Conservation (phyloP, 2,888 invertebrate genomes). For the Criorhina ranunculi region DNA sequence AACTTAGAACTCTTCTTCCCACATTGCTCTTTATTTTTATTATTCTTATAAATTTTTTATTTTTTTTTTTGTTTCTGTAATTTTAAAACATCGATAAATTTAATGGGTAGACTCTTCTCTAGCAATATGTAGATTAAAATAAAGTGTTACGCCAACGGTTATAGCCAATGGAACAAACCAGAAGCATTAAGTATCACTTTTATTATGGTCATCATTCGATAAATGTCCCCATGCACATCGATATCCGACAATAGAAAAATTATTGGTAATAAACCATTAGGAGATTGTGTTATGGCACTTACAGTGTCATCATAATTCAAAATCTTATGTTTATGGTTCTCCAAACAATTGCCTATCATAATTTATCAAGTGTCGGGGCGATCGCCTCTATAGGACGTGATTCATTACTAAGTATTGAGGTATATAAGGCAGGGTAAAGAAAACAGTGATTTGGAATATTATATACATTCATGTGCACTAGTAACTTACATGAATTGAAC, state of each 20-base stretch:
- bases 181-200: conserved; percentile 38
- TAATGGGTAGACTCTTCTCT: conserved; percentile 13
- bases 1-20: no score
- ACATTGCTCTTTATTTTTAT: no score
- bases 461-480: conserved; percentile 42
- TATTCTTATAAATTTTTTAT: no score
- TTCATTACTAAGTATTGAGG: conserved; percentile 65
- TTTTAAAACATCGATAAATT: conserved; percentile 6
- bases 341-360: conserved; percentile 73
- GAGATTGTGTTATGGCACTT: conserved; percentile 70
- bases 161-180: conserved; percentile 9
- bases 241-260: conserved; percentile 71
- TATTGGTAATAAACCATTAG: conserved; percentile 74
- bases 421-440: conserved; percentile 22
- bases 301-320: conserved; percentile 75
- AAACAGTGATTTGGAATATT: conserved; percentile 52
- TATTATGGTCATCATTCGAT: conserved; percentile 64
- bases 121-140: conserved; percentile 24
- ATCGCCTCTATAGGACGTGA: conserved; percentile 62
- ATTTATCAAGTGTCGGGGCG: conserved; percentile 68
- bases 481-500: conserved; percentile 43
- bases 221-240: conserved; percentile 43
- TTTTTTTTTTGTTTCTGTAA: no score
- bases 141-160: conserved; percentile 18
- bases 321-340: conserved; percentile 74